These are phyloP conservation scores for Mormyrops attenuatus DNA, from an alignment of 2,797 vertebrate species.

Conservation along the genomic window DNA sequence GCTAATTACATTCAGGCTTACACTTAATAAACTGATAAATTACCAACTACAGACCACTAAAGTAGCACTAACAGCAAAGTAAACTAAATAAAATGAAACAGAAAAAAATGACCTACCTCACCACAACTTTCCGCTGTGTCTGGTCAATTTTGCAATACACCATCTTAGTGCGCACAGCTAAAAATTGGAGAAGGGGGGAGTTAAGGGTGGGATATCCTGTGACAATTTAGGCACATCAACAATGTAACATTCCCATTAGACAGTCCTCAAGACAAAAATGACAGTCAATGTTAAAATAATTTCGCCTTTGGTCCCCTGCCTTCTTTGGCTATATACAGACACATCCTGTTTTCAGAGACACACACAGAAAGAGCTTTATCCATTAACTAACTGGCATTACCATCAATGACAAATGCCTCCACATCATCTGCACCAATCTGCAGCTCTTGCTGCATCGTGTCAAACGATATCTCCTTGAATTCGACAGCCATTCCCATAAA, in stretches of 20 bases:
- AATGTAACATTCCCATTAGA: not conserved
- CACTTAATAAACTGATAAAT: conserved; percentile 79
- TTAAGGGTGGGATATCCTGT: not conserved
- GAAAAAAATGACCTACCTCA: conserved; percentile 73
- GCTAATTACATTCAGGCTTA: conserved; percentile 72
- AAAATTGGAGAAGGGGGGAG: conserved; percentile 21
- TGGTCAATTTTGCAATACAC: conserved; percentile 99
- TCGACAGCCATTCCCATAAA: conserved; percentile 99
- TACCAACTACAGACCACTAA: conserved; percentile 60
- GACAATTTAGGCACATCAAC: not conserved
- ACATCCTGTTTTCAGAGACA: conserved; percentile 40
- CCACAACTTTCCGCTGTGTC: conserved; percentile 92
- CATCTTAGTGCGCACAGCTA: conserved; percentile 98
- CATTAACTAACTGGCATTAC: conserved; percentile 50
- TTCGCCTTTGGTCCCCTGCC: conserved; percentile 26
- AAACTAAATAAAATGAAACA: conserved; percentile 56
- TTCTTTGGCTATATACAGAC: conserved; percentile 38
- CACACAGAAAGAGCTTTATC: conserved; percentile 25
- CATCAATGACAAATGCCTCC: conserved; percentile 95
- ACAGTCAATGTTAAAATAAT: conserved; percentile 29
- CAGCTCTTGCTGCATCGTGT: conserved; percentile 94
- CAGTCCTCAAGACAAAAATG: conserved; percentile 27
- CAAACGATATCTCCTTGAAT: conserved; percentile 93
- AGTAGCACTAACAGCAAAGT: conserved; percentile 48
- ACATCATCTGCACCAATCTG: conserved; percentile 91